Percentiles rank a stretch among this genome's conserved stretches.
These are phyloP conservation scores for Cepaea nemoralis DNA, from an alignment of 1,140 invertebrate genomes.

Conservation along the genomic window DNA sequence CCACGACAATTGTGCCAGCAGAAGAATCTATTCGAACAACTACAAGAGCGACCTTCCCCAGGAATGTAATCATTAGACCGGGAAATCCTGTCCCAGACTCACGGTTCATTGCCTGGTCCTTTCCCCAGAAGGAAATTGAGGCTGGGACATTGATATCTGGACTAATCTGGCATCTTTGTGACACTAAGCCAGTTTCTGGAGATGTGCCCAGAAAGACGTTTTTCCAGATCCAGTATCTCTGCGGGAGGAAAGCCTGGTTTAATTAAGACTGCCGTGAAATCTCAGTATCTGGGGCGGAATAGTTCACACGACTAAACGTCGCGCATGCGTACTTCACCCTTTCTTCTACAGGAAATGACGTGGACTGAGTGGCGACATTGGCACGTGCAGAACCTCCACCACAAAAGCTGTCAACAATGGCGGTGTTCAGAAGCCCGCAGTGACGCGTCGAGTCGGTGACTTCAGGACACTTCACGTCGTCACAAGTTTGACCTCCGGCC, in stretches of 20 bases:
- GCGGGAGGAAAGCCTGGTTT: background rate
- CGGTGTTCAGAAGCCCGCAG: background rate
- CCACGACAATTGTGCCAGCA: no score
- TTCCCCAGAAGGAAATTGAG: background rate
- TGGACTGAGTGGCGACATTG: background rate
- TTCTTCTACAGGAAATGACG: background rate
- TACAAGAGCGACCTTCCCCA: no score
- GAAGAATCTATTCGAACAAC: no score
- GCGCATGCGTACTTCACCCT: background rate
- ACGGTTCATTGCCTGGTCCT: background rate
- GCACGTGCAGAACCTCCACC: background rate
- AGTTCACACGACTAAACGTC: background rate
- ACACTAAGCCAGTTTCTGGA: background rate
- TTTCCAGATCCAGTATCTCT: background rate
- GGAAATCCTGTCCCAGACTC: no score
- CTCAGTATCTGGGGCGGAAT: background rate
- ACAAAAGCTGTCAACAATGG: background rate
- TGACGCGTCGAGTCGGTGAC: background rate
- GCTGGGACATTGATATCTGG: background rate
- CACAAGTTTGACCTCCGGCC: background rate
- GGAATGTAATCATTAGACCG: no score
- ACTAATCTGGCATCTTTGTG: background rate
- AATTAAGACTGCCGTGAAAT: background rate
- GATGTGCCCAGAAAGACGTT: background rate
- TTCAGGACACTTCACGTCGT: background rate